Percentiles rank a stretch among this genome's conserved stretches.
phyloP scores from a whole-genome alignment of 2,888 invertebrate species.

The Hirtodrosophila confusa region DNA sequence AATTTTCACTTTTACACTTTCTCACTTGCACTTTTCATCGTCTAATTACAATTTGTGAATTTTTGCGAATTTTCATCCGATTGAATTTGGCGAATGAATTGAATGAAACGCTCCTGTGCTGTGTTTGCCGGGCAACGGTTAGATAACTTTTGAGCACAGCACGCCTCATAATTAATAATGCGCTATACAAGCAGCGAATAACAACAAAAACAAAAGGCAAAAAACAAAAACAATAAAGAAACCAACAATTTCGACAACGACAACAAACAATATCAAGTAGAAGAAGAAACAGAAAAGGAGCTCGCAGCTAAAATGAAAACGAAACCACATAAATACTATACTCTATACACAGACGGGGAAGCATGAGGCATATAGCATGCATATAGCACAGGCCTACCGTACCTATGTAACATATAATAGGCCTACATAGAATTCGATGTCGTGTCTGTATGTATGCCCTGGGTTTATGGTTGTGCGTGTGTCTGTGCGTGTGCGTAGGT shows the following conservation, averaged over 20 bases:
- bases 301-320: constrained; percentile 53
- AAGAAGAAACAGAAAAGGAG: constrained; percentile 20
- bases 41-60: not conserved
- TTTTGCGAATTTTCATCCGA: not conserved
- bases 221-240: constrained; percentile 5
- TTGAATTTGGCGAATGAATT: constrained; percentile 4
- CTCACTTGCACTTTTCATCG: constrained; percentile 8
- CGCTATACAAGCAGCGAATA: constrained; percentile 56
- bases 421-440: constrained; percentile 39
- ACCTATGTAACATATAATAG: constrained; percentile 24
- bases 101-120: constrained; percentile 1
- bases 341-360: not conserved
- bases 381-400: not conserved
- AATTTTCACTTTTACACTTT: too few species aligned
- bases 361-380: not conserved
- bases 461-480: constrained; percentile 12
- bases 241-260: not conserved
- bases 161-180: constrained; percentile 74
- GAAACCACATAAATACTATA: constrained; percentile 39
- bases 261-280: not conserved
- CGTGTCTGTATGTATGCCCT: constrained; percentile 8
- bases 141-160: constrained; percentile 68
- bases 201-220: constrained; percentile 20
- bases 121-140: constrained; percentile 69
- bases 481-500: constrained; percentile 20